These are phyloP conservation scores for Lutjanus erythropterus DNA, from an alignment of 2,113 vertebrate species.

Conservation along the genomic window DNA sequence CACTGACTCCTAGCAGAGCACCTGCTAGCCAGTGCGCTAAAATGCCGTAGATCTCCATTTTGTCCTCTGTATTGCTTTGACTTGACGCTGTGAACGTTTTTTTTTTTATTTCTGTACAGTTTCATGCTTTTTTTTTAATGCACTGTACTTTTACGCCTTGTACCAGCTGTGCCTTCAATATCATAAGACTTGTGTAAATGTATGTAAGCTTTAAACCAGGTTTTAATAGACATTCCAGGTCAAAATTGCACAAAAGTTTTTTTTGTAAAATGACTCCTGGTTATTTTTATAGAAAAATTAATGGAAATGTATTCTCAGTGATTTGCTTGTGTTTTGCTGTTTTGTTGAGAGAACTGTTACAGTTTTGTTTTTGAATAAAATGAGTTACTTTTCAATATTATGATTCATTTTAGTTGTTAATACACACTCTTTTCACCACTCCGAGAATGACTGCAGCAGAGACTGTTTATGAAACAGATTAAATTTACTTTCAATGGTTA, in stretches of 20 bases:
- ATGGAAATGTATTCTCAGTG: slow-evolving; percentile 81
- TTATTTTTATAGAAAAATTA: slow-evolving; percentile 84
- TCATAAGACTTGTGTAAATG: slow-evolving; percentile 90
- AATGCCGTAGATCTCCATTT: slow-evolving; percentile 18
- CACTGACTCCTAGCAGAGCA: slow-evolving; percentile 52
- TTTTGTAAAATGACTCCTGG: slow-evolving; percentile 82
- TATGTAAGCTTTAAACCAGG: slow-evolving; percentile 87
- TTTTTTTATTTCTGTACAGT: slow-evolving; percentile 49
- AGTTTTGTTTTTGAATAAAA: slow-evolving; percentile 76
- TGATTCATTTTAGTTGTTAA: not conserved
- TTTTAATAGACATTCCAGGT: slow-evolving; percentile 84
- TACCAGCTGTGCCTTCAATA: slow-evolving; percentile 96
- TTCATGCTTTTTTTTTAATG: slow-evolving; percentile 83
- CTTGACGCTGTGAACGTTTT: slow-evolving; percentile 88
- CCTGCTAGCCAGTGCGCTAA: slow-evolving; percentile 46
- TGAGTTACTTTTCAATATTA: slow-evolving; percentile 40
- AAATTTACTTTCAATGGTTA: slow-evolving; percentile 87
- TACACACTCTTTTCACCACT: not conserved
- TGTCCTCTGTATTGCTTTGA: slow-evolving; percentile 48
- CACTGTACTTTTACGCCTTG: slow-evolving; percentile 89
- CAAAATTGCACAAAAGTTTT: slow-evolving; percentile 85
- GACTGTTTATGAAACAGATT: slow-evolving; percentile 84
- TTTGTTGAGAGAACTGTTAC: slow-evolving; percentile 80
- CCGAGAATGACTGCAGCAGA: slow-evolving; percentile 46
- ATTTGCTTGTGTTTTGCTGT: slow-evolving; percentile 88